Conservation (phyloP, 2,888 invertebrate genomes). For the Hipparchia sbordonii region DNA sequence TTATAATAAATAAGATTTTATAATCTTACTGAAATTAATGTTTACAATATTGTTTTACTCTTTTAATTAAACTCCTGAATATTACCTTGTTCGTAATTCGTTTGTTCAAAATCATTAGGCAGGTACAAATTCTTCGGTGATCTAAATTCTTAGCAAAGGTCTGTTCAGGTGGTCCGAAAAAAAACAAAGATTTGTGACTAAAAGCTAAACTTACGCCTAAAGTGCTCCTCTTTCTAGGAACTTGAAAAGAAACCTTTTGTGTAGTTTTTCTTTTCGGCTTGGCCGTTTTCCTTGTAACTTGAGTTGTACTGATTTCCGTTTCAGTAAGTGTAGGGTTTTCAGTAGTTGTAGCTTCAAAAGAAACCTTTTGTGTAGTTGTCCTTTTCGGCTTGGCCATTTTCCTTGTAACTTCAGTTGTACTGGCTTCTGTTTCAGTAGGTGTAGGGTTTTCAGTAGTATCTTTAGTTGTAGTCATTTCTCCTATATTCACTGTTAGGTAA, state of each 20-base stretch:
- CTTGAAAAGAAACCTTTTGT: slow-evolving; percentile 23
- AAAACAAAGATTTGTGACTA: background rate
- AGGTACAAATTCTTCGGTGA: too few species aligned
- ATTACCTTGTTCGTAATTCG: too few species aligned
- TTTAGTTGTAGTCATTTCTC: background rate
- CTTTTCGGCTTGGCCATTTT: slow-evolving; percentile 23
- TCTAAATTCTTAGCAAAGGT: too few species aligned
- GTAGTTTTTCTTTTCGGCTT: slow-evolving; percentile 26
- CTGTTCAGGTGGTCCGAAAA: too few species aligned
- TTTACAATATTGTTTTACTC: too few species aligned
- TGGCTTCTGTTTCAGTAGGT: background rate
- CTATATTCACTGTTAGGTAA: background rate
- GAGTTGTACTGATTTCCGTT: background rate
- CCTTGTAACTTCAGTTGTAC: slow-evolving; percentile 1
- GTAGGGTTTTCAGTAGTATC: background rate
- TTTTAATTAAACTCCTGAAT: too few species aligned
- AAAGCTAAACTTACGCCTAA: slow-evolving; percentile 49
- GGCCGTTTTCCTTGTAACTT: slow-evolving; percentile 9
- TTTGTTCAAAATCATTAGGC: too few species aligned
- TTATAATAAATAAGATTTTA: too few species aligned
- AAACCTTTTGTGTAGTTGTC: slow-evolving; percentile 20
- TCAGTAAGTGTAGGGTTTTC: background rate
- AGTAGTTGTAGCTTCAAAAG: background rate
- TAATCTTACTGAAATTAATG: too few species aligned
- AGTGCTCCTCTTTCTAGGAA: slow-evolving; percentile 44